Base-by-base conservation (phyloP, 2,113 vertebrate genomes). In the Morone chrysops region DNA sequence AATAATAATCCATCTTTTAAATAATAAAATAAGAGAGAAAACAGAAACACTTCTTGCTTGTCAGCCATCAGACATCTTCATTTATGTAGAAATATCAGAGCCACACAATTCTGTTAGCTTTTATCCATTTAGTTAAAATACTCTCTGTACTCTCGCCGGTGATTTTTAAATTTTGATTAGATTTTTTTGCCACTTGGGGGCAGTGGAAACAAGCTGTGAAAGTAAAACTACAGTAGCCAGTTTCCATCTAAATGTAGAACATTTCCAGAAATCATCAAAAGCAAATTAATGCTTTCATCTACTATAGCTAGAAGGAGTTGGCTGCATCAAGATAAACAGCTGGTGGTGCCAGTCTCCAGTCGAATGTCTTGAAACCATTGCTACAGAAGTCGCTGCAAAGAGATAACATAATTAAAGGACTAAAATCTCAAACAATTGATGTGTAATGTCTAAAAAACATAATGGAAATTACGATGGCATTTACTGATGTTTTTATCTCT, bases 1-100 rank as follows among this genome's bases (percentile, higher is more conserved):
- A 40, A 45, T 36, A 43, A 60, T 20, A 18, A 67, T 72, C 53
- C 61, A 68, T 67, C 59, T 59, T 75, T 53, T 25, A 41, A n/a
- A 18, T 14, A 36, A 50, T 48, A 60, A 74, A 45, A 50, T 25
- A 25, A 72, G n/a, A 72, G 10, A 4, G 2, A 56, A 54, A 66
- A 54, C 16, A 40, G 43, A 9, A 60, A 12, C 17, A 72, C 70
- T 25, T 71, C 20, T 22, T 16, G 8, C 38, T 16, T 3, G 4
- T 36, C 0, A 47, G 40, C 13, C 8, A 11, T 16, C 0, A 56
- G 40, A 51, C 8, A 31, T 57, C 17, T 61, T 17, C 8, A 53
- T 62, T 45, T 54, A 8, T 5, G 14, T 3, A 41, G 65, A 59
- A 60, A 60, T 36, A 48, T n/a, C 4, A 20, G 43, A 20, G 12